These are phyloP conservation scores for Orchesellides sinensis DNA, from an alignment of 2,888 invertebrate genomes.

Conservation along the genomic window DNA sequence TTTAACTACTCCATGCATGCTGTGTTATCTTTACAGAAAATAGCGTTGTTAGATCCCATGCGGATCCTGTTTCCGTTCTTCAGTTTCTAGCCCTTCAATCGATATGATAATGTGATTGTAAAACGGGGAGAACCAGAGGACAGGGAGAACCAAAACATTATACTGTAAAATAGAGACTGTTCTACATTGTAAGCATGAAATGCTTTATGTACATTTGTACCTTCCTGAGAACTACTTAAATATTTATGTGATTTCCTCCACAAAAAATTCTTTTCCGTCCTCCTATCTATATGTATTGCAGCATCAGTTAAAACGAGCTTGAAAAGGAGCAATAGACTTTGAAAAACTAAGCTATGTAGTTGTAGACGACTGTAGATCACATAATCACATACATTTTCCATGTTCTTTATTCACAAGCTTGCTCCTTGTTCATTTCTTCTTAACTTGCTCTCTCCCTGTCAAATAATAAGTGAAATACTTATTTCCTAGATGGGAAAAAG, in stretches of 20 bases:
- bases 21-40: no score
- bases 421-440: slow-evolving; percentile 15
- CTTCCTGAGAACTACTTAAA: slow-evolving; percentile 33
- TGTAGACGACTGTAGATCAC: no score
- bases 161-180: no score
- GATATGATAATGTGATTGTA: no score
- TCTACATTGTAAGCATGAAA: no score
- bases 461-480: slow-evolving; percentile 49
- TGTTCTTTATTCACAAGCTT: not conserved
- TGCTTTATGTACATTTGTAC: not conserved
- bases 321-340: not conserved
- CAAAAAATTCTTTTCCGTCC: not conserved
- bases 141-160: no score
- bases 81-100: no score
- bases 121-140: no score
- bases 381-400: not conserved
- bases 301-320: not conserved
- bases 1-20: no score
- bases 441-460: slow-evolving; percentile 38
- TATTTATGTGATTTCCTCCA: slow-evolving; percentile 33
- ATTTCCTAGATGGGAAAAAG: slow-evolving; percentile 56
- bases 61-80: no score
- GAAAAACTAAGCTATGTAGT: not conserved
- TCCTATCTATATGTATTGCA: no score
- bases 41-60: no score